A percentile compares a stretch with the other conserved stretches of the same genome.
Evolutionary conservation across 2,888 invertebrate species (phyloP).

Genomic region (Acanthoscelides obtectus): DNA sequence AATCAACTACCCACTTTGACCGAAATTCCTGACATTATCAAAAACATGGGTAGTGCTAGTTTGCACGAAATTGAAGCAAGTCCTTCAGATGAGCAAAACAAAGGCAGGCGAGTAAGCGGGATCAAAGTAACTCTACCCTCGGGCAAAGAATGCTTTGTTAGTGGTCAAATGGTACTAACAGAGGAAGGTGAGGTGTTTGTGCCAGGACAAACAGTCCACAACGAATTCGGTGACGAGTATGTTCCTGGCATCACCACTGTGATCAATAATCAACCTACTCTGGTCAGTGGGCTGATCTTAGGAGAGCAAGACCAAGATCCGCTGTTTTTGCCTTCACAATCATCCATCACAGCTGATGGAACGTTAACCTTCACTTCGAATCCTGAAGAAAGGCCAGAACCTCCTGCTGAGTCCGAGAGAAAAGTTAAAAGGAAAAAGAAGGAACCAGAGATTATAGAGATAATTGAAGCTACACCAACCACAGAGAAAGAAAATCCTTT

Average conservation of each 20-base stretch:
- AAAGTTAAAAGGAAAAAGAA: conserved; percentile 28
- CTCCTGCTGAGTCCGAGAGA: conserved; percentile 34
- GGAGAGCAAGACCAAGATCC: conserved; percentile 56
- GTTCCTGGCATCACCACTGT: conserved; percentile 69
- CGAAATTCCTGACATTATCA: conserved; percentile 60
- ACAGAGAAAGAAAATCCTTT: conserved; percentile 21
- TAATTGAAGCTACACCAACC: conserved; percentile 10
- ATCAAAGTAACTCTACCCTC: conserved; percentile 53
- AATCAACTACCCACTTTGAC: conserved; percentile 59
- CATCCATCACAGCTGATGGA: conserved; percentile 53
- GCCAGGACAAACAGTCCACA: conserved; percentile 70
- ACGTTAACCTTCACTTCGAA: conserved; percentile 43
- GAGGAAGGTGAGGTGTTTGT: conserved; percentile 67
- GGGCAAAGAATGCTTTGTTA: conserved; percentile 64
- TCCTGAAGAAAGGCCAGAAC: conserved; percentile 41
- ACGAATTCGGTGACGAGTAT: conserved; percentile 63
- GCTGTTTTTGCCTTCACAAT: conserved; percentile 67
- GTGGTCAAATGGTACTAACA: conserved; percentile 68
- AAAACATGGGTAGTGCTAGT: conserved; percentile 57
- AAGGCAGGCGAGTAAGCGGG: conserved; percentile 36
- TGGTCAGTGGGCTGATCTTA: conserved; percentile 71
- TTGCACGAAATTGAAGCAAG: conserved; percentile 52
- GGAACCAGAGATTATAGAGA: conserved; percentile 18
- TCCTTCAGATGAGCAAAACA: conserved; percentile 31
- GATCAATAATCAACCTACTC: conserved; percentile 61